Base-by-base conservation (phyloP, 1,140 invertebrate species). In the Asbolus verrucosus region DNA sequence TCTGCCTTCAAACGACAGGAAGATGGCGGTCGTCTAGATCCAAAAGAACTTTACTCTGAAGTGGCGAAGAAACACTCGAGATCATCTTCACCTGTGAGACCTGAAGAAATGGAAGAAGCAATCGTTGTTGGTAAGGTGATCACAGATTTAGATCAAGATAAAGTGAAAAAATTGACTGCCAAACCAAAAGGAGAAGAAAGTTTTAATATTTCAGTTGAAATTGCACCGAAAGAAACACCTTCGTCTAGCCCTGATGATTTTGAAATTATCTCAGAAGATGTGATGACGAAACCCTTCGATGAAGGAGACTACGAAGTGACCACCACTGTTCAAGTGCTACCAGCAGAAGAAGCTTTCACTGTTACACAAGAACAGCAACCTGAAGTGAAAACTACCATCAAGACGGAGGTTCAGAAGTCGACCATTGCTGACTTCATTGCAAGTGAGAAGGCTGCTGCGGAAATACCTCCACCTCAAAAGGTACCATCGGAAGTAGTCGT, bases 91-190 rank as follows among this genome's bases (percentile, higher is more conserved):
- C 76, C 77, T 9, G 61, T 50, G 8, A 61, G 16, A 31, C 36
- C 9, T 15, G 71, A 75, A 63, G 27, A 67, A 67, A 33, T 15
- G 31, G 8, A 39, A 21, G 67, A 71, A 65, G 43, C 65, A 5
- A 30, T 72, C 27, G 75, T 78, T 31, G 38, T 73, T 6, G 72
- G 74, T 18, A 78, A 78, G 71, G 68, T 79, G 33, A 69, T 77
- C 3, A 79, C 78, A 2, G 76, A 78, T 67, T 63, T 79, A 5
- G 71, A 74, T 59, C 68, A 76, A 62, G 73, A 76, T 21, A 75
- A 75, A 62, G 63, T 78, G 6, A 73, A 72, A 13, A 67, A 73
- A 41, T 13, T 62, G 21, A 30, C 18, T n/a, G 27, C 39, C 70
- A 67, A 72, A 24, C 21, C 46, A 11, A 69, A 70, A 18, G 31